Conservation (phyloP, 2,113 vertebrate genomes). For the Carassius auratus region DNA sequence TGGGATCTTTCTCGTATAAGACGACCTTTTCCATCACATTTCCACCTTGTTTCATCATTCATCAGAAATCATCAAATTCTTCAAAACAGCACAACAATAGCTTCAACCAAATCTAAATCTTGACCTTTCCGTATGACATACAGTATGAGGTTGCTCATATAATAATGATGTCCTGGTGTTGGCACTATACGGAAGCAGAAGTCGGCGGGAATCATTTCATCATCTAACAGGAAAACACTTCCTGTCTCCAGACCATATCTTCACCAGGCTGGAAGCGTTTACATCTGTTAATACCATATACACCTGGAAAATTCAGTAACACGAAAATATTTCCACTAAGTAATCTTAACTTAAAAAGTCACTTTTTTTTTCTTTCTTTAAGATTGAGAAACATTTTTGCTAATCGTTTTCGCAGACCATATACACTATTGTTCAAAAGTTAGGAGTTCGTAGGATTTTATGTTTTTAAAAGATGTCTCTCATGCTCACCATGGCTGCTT, state of each 20-base stretch:
- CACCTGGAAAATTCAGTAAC: too few relatives aligned
- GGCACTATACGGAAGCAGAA: neutral
- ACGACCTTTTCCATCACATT: slow-evolving; percentile 1
- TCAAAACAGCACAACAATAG: neutral
- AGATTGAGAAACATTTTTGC: neutral
- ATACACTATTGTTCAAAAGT: neutral
- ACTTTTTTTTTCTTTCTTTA: neutral
- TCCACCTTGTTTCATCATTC: slow-evolving; percentile 7
- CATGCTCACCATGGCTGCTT: neutral
- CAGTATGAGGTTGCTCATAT: neutral
- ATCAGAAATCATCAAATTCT: neutral
- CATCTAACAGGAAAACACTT: neutral
- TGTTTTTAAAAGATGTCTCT: neutral
- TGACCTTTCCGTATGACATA: neutral
- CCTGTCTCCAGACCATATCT: neutral
- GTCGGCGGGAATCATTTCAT: neutral
- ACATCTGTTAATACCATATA: too few relatives aligned
- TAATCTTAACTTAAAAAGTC: neutral
- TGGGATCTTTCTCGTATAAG: neutral
- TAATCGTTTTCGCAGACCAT: neutral
- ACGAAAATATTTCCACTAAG: too few relatives aligned
- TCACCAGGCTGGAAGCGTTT: neutral
- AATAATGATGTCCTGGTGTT: slow-evolving; percentile 9
- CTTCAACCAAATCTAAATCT: neutral
- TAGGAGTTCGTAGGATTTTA: neutral